A percentile compares a stretch with the other conserved stretches of the same genome.
These are phyloP conservation scores for Dipodomys stephensi DNA, from an alignment of 2,113 vertebrate genomes.

Conservation along the genomic window DNA sequence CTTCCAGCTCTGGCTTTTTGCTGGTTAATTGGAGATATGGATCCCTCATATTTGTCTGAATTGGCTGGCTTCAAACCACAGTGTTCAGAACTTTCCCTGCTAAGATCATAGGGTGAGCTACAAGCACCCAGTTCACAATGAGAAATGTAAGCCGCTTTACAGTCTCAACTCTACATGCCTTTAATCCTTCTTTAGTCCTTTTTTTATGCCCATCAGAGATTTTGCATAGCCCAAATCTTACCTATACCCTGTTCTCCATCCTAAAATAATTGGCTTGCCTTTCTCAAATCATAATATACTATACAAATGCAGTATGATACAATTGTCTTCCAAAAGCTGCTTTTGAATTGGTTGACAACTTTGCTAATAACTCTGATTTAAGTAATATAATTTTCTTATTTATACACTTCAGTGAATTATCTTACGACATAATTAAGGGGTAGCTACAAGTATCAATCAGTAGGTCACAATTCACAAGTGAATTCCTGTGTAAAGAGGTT, in stretches of 20 bases:
- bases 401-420: background rate
- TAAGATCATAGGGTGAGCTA: too few species aligned
- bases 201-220: background rate
- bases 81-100: too few species aligned
- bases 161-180: background rate
- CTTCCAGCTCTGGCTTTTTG: too few species aligned
- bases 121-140: too few species aligned
- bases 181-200: too few species aligned
- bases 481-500: background rate
- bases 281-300: background rate
- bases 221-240: background rate
- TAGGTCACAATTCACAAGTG: background rate
- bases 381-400: background rate
- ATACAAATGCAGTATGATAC: background rate
- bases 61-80: too few species aligned
- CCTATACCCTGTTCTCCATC: background rate
- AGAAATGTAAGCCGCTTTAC: background rate
- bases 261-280: background rate
- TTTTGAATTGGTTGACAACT: background rate
- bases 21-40: too few species aligned
- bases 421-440: background rate
- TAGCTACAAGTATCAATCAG: accelerated
- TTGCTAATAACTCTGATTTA: background rate
- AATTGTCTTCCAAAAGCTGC: background rate
- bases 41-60: too few species aligned